phyloP scores from a whole-genome alignment of 2,797 vertebrate species.

The Muraenolepis orangiensis region DNA sequence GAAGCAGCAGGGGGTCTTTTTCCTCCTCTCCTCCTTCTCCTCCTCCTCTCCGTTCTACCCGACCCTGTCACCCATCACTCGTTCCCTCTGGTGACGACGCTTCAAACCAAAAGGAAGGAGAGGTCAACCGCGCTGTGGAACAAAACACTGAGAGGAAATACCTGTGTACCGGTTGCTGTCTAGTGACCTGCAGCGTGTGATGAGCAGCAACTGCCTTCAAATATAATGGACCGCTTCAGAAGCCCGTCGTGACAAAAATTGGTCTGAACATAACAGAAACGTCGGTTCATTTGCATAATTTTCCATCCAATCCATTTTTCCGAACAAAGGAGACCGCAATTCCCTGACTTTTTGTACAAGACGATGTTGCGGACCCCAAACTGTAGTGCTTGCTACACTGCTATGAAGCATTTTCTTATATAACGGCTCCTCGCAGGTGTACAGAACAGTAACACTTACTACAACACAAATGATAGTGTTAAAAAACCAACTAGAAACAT shows the following conservation, averaged over 20 bases:
- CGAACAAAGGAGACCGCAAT: too few species aligned
- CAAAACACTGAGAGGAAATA: neutral
- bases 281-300: too few species aligned
- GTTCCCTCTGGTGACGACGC: neutral
- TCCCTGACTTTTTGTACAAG: too few species aligned
- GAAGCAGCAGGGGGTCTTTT: conserved; percentile 70
- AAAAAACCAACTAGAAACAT: too few species aligned
- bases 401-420: too few species aligned
- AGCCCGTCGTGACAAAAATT: too few species aligned
- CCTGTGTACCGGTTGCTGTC: neutral
- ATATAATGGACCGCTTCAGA: neutral
- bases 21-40: conserved; percentile 47
- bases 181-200: neutral
- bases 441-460: neutral
- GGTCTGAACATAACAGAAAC: too few species aligned
- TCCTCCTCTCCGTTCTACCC: conserved; percentile 36
- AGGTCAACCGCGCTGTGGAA: neutral
- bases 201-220: neutral
- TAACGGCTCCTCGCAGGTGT: neutral
- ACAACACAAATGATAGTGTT: too few species aligned
- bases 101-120: neutral
- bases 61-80: conserved; percentile 13
- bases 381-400: too few species aligned
- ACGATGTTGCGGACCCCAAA: too few species aligned
- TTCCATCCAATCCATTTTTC: too few species aligned